These are phyloP conservation scores for Indicator maculatus DNA, from an alignment of 2,113 vertebrate species.

Conservation along the genomic window DNA sequence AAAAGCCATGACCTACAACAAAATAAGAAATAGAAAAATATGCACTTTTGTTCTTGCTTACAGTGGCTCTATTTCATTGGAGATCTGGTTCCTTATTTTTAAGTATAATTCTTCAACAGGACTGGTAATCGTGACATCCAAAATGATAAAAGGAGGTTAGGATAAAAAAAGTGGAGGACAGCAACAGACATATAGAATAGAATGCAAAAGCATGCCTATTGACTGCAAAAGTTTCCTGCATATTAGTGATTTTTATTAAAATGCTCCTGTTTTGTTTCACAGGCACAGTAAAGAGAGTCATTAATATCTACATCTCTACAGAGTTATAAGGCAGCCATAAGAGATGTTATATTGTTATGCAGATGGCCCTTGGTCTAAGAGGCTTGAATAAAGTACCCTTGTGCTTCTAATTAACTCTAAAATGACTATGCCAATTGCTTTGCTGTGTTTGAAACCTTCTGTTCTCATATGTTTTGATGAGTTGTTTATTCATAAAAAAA, in stretches of 20 bases:
- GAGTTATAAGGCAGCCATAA: constrained; percentile 18
- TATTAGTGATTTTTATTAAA: not conserved
- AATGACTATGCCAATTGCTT: constrained; percentile 65
- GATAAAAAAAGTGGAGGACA: not conserved
- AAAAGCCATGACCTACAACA: not conserved
- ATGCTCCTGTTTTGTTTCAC: not conserved
- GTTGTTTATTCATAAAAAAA: constrained; percentile 69
- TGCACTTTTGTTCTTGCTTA: not conserved
- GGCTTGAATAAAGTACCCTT: constrained; percentile 62
- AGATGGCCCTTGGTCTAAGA: constrained; percentile 69
- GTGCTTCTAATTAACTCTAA: constrained; percentile 72
- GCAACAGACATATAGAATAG: not conserved
- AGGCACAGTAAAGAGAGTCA: not conserved
- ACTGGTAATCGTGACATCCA: not conserved
- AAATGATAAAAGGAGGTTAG: not conserved
- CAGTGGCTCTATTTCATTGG: not conserved
- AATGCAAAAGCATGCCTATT: not conserved
- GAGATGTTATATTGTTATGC: constrained; percentile 41
- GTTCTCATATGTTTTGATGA: constrained; percentile 73
- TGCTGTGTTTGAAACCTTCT: constrained; percentile 71
- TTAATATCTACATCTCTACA: not conserved
- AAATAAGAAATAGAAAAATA: not conserved
- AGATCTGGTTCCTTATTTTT: not conserved
- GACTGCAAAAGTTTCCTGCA: not conserved
- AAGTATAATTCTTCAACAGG: not conserved